Evolutionary conservation across 2,797 vertebrate species (phyloP).

Genomic region (Phylloscopus collybita): DNA sequence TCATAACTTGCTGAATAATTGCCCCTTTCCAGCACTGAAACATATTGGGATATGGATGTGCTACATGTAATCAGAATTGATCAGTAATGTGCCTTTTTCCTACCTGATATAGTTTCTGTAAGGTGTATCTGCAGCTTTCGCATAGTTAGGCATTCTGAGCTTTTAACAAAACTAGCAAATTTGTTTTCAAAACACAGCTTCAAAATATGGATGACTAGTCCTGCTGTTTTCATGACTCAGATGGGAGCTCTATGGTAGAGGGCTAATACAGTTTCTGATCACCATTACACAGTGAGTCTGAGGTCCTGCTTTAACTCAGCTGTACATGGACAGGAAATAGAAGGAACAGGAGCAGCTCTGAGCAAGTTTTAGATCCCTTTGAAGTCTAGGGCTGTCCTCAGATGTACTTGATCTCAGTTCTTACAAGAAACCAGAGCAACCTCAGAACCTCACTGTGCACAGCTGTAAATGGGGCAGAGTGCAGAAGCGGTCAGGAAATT

Average conservation of each 20-base stretch:
- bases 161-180: neutral
- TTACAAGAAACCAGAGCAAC: neutral
- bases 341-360: neutral
- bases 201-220: neutral
- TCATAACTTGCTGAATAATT: neutral
- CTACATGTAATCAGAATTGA: neutral
- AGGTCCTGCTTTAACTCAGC: neutral
- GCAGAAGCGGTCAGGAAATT: neutral
- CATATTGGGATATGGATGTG: neutral
- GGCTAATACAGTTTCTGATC: neutral
- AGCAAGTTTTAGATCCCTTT: neutral
- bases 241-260: neutral
- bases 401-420: neutral
- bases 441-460: neutral
- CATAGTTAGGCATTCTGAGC: neutral
- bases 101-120: neutral
- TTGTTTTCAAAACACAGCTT: neutral
- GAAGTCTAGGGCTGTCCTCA: neutral
- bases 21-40: neutral
- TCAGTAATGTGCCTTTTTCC: neutral
- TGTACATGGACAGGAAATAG: neutral
- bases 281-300: accelerated
- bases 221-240: neutral
- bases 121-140: neutral
- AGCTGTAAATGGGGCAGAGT: neutral